Evolutionary conservation across 2,888 invertebrate species (phyloP), one percentile per base, ranked within the genome.

Genomic region (Drosophila niveifrons): DNA sequence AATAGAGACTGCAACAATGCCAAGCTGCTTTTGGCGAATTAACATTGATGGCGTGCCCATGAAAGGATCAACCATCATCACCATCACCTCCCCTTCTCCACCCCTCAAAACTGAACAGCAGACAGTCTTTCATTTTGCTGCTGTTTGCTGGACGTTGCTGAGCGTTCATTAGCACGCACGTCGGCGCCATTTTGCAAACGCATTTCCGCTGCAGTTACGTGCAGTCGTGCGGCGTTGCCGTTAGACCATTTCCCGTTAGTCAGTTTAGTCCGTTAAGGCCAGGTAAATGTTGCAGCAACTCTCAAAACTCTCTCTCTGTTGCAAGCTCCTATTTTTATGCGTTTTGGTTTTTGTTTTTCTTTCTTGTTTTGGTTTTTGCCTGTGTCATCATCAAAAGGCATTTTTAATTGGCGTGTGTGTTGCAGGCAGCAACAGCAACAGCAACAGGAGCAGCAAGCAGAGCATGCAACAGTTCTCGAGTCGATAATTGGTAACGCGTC

Each of bases 401-500:
- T 85, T 85, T 85, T 87, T 88, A 88, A 85, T 85, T 87, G 88
- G 79, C 75, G 70, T 71, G 75, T 71, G 65, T 69, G 75, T 80
- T 17, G 39, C 13, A 43, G 31, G 9, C 23, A 36, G 17, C 9
- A 36, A 10, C 4, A n/a, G n/a, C 13, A n/a, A n/a, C 15, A 11
- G 44, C 10, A 39, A 15, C 18, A 15, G 11, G 10, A 31, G 31
- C 29, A 9, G 18, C 28, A 11, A 34, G 7, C 55, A 48, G 56
- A 72, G 23, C 65, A 78, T 78, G 84, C 82, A 81, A 79, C 77
- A 82, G 83, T 76, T 80, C 78, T 71, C 62, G 69, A 89, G 88
- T 90, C 89, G 88, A 90, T 90, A 90, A 90, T 90, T 90, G 90
- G 90, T 84, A 90, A 82, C 82, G 88, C 84, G 87, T 80, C 78